Conservation (phyloP, 2,888 invertebrate species). For the Leptinotarsa haldemani region DNA sequence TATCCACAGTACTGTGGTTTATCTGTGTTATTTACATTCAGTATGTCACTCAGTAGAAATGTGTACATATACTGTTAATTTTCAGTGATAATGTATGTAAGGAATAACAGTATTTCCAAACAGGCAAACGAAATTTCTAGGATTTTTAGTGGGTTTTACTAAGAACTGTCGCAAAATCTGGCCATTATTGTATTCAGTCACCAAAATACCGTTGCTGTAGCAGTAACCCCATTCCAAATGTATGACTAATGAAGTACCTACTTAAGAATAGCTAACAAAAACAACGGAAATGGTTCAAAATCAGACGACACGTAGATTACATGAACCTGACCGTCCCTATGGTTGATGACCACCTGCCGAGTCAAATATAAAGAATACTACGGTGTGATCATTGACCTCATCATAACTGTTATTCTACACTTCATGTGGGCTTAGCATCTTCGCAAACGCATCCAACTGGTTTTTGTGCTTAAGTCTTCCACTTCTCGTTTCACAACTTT, state of each 20-base stretch:
- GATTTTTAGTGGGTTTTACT: neutral
- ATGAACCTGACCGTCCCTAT: neutral
- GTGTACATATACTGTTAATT: neutral
- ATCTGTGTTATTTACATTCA: neutral
- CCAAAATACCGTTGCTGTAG: neutral
- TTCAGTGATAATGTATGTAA: neutral
- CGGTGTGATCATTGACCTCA: constrained; percentile 62
- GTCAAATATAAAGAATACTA: constrained; percentile 22
- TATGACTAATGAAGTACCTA: constrained; percentile 1
- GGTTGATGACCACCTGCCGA: constrained; percentile 2
- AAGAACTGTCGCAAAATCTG: neutral
- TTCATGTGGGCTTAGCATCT: constrained; percentile 56
- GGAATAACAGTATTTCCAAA: constrained; percentile 1
- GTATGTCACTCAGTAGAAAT: neutral
- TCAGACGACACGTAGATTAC: neutral
- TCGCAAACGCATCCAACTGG: constrained; percentile 19
- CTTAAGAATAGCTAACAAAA: neutral
- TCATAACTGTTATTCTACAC: constrained; percentile 60
- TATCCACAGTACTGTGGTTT: too few species aligned
- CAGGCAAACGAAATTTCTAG: neutral
- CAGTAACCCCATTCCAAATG: neutral
- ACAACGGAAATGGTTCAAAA: neutral
- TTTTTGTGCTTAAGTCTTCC: constrained; percentile 34
- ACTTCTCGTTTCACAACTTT: too few species aligned
- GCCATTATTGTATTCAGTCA: neutral